Evolutionary conservation across 2,888 invertebrate species (phyloP).

Genomic region (Petrolisthes cinctipes): DNA sequence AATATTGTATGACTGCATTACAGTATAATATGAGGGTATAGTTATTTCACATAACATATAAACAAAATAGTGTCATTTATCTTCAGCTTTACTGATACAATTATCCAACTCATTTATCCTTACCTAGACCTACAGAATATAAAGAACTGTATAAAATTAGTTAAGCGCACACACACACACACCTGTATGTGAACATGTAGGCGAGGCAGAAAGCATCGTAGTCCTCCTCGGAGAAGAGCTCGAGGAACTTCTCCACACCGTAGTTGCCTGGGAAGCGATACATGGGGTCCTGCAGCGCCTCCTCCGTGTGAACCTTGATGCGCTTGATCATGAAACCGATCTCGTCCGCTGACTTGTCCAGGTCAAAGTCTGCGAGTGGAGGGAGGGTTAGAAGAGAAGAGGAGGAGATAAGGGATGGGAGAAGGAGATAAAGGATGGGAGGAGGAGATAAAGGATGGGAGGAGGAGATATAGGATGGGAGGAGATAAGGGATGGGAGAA

Average conservation of each 20-base stretch:
- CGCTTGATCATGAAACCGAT: constrained; percentile 96
- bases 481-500: no score
- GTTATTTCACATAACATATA: no score
- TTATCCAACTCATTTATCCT: no score
- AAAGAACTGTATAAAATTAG: no score
- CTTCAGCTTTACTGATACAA: no score
- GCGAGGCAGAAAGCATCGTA: constrained; percentile 98
- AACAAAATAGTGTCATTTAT: no score
- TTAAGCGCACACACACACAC: background rate
- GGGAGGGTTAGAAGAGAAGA: background rate
- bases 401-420: background rate
- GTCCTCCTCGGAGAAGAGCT: constrained; percentile 97
- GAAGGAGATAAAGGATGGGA: background rate
- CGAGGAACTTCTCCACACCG: constrained; percentile 97
- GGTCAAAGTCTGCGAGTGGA: constrained; percentile 84
- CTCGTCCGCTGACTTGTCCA: constrained; percentile 90
- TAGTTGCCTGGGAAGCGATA: constrained; percentile 95
- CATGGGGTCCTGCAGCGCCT: constrained; percentile 85
- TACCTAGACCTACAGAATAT: no score
- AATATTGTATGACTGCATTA: no score
- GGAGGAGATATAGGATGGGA: no score
- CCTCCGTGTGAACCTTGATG: constrained; percentile 90
- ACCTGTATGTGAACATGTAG: constrained; percentile 73
- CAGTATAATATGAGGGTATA: no score
- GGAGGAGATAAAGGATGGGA: background rate